phyloP scores from a whole-genome alignment of 2,113 vertebrate genomes.

The Nycticryphes semicollaris region DNA sequence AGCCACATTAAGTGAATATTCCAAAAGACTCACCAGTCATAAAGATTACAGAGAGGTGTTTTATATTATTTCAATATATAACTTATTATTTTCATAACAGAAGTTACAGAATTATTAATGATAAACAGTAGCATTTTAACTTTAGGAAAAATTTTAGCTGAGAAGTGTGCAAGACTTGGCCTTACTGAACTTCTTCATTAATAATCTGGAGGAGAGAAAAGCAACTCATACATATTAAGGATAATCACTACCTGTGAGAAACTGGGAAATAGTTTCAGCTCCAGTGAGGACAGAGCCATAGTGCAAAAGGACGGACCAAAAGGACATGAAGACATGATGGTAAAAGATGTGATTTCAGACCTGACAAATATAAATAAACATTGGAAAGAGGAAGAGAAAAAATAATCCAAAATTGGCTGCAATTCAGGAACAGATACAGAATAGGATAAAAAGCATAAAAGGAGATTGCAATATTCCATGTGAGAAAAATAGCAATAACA shows the following conservation, averaged over 20 bases:
- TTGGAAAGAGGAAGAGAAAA: not conserved
- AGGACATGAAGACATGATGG: not conserved
- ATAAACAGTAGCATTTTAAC: not conserved
- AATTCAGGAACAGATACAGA: not conserved
- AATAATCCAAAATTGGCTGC: not conserved
- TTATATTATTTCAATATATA: not conserved
- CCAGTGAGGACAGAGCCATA: not conserved
- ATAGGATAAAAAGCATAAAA: not conserved
- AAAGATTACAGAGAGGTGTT: not conserved
- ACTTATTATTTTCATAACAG: not conserved
- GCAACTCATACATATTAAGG: not conserved
- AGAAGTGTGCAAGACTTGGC: not conserved
- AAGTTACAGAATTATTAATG: not conserved
- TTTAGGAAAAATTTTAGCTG: not conserved
- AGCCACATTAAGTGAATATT: not conserved
- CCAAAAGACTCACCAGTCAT: not conserved
- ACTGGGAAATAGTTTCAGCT: not conserved
- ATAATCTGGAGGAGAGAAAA: not conserved
- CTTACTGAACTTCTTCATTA: not conserved
- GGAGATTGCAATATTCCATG: not conserved
- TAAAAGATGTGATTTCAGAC: not conserved
- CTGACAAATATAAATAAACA: not conserved
- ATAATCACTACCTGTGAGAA: not conserved
- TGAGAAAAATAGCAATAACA: not conserved
- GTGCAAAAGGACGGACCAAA: not conserved